phyloP scores from a whole-genome alignment of 2,113 vertebrate genomes.

The Lipophrys pholis region DNA sequence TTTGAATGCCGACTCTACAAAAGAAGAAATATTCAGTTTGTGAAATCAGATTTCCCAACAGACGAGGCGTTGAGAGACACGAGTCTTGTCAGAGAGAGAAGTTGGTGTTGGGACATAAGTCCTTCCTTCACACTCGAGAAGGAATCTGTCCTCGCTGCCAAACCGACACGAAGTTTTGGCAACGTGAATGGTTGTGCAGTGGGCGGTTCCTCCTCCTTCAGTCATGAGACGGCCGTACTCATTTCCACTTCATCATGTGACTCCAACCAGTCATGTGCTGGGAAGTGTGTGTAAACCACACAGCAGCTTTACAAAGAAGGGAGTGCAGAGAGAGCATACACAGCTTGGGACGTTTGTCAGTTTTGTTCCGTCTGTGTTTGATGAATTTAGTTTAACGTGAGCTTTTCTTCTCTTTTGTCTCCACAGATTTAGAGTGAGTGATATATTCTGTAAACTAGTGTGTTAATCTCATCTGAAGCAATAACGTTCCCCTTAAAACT shows the following conservation, averaged over 20 bases:
- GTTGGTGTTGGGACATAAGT: constrained; percentile 7
- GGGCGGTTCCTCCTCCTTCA: constrained; percentile 52
- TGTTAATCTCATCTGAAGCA: no score
- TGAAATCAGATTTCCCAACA: not conserved
- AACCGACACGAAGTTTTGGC: constrained; percentile 16
- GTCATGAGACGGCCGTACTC: constrained; percentile 78
- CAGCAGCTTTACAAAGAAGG: not conserved
- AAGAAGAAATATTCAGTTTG: no score
- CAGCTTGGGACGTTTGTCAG: no score
- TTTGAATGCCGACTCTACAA: no score
- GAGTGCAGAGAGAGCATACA: no score
- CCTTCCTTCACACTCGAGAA: not conserved
- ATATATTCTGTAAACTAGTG: no score
- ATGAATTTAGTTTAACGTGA: no score
- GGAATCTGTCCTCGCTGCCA: not conserved
- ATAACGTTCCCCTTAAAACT: no score
- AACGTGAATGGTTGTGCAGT: constrained; percentile 29
- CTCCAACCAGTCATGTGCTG: constrained; percentile 72
- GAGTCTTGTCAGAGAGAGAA: constrained; percentile 2
- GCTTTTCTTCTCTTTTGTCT: no score
- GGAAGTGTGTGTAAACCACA: constrained; percentile 27
- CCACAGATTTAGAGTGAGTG: no score
- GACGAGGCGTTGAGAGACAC: not conserved
- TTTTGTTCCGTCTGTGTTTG: no score
- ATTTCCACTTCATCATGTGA: constrained; percentile 81